phyloP scores from a whole-genome alignment of 2,888 invertebrate species.

The Megalurothrips usitatus region DNA sequence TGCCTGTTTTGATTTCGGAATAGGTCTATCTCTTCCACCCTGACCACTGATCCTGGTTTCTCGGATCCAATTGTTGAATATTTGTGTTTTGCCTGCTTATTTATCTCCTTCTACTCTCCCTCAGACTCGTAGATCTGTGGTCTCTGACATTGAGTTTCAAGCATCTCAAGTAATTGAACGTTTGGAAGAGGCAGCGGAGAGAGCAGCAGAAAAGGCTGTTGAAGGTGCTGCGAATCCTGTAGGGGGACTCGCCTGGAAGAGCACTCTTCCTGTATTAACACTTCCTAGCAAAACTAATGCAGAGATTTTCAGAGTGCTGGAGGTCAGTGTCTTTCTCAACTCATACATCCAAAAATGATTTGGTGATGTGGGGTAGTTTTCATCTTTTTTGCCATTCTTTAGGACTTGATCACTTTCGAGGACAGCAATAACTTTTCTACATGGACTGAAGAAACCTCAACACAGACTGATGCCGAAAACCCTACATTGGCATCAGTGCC shows the following conservation, averaged over 20 bases:
- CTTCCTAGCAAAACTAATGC: slow-evolving; percentile 46
- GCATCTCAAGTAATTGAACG: slow-evolving; percentile 68
- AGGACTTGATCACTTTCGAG: slow-evolving; percentile 52
- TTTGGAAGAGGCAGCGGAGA: slow-evolving; percentile 57
- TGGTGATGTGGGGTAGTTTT: too few relatives aligned
- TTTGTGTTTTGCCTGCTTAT: neutral
- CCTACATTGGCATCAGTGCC: slow-evolving; percentile 44
- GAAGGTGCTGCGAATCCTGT: slow-evolving; percentile 40
- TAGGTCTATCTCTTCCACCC: neutral
- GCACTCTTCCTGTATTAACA: slow-evolving; percentile 17
- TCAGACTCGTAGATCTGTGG: neutral
- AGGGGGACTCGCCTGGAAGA: slow-evolving; percentile 27
- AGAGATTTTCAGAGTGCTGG: slow-evolving; percentile 57
- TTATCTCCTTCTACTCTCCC: neutral
- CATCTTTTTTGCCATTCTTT: neutral
- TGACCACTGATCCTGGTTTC: neutral
- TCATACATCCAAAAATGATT: neutral
- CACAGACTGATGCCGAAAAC: slow-evolving; percentile 52
- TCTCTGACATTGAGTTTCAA: slow-evolving; percentile 57
- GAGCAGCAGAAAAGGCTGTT: slow-evolving; percentile 47
- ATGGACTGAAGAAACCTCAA: slow-evolving; percentile 52
- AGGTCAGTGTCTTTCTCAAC: neutral
- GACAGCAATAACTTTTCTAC: neutral
- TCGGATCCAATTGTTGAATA: neutral
- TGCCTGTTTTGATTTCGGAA: neutral